Evolutionary conservation across 2,888 invertebrate species (phyloP), one percentile per base, ranked within the genome.

Genomic region (Hecatera dysodea): DNA sequence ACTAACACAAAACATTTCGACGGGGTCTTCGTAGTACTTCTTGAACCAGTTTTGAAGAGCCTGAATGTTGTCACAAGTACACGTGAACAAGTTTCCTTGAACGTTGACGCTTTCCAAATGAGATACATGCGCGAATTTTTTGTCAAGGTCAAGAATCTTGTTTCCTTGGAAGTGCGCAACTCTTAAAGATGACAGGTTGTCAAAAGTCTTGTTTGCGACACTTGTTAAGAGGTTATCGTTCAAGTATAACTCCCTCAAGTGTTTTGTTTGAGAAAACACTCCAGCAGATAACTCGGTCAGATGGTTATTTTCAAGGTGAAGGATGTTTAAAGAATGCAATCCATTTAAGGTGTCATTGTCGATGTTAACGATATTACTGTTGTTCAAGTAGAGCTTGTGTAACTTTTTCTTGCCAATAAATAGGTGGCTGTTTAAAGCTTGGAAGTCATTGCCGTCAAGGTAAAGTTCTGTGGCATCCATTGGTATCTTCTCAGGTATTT

Each of bases 391-490:
- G 60, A 98, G 96, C 83, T 97, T 97, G 88, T 97, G 97, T 79
- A 98, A 95, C 89, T 98, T 97, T 91, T 98, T 98, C 92, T 98
- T 98, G 9, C 98, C 98, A 86, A 98, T 98, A 92, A 98, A 98
- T 83, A 98, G 97, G 93, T 98, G 98, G 90, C 98, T 98, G 70
- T 97, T 97, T 39, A 98, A 96, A 63, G 97, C 96, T 24, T 97
- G 97, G 81, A 98, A 97, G 88, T 97, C 96, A 91, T 98, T 98
- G 22, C 98, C 98, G 90, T 98, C 98, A 72, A 98, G 96, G 92
- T 98, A 98, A 68, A 98, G 97, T 93, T 98, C 98, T 50, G 98
- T 98, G 39, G 98, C 98, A 91, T 98, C 98, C 98, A 98, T 98
- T 1, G 98, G 98, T 84, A 98, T 97, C 87, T 97, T 97, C 74